A percentile compares a stretch with the other conserved stretches of the same genome.
Conservation (phyloP, 2,113 vertebrate species). For the Heterotis niloticus region DNA sequence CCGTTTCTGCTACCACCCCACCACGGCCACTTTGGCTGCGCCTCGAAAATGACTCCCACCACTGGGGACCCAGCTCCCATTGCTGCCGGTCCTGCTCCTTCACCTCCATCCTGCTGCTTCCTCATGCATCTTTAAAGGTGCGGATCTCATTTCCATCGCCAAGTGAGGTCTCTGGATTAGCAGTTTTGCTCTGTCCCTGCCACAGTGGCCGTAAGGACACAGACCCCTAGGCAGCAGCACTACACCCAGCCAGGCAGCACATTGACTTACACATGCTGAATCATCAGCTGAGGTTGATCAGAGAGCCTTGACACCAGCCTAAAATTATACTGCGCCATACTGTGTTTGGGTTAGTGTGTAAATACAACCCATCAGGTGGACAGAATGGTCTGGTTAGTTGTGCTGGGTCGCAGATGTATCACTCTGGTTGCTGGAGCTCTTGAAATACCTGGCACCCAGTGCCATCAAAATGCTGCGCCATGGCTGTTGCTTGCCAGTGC, state of each 20-base stretch:
- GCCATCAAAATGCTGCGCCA: too few relatives aligned
- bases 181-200: background rate
- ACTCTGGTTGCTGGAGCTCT: too few relatives aligned
- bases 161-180: constrained; percentile 11
- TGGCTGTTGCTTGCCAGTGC: too few relatives aligned
- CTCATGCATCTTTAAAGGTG: constrained; percentile 67
- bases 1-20: constrained; percentile 21
- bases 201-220: background rate
- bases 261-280: background rate
- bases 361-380: too few relatives aligned
- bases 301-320: too few relatives aligned
- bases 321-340: too few relatives aligned
- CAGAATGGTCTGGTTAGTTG: too few relatives aligned
- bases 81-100: constrained; percentile 46
- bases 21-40: constrained; percentile 21
- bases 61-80: constrained; percentile 23
- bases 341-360: too few relatives aligned
- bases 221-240: background rate
- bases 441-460: too few relatives aligned
- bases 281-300: background rate
- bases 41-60: constrained; percentile 4
- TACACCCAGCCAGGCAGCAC: background rate
- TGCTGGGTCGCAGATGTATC: too few relatives aligned
- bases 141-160: constrained; percentile 57
- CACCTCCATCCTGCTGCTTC: constrained; percentile 37